A percentile compares a stretch with the other conserved stretches of the same genome.
Evolutionary conservation across 2,888 invertebrate genomes (phyloP).

Genomic region (Xylota sylvarum): DNA sequence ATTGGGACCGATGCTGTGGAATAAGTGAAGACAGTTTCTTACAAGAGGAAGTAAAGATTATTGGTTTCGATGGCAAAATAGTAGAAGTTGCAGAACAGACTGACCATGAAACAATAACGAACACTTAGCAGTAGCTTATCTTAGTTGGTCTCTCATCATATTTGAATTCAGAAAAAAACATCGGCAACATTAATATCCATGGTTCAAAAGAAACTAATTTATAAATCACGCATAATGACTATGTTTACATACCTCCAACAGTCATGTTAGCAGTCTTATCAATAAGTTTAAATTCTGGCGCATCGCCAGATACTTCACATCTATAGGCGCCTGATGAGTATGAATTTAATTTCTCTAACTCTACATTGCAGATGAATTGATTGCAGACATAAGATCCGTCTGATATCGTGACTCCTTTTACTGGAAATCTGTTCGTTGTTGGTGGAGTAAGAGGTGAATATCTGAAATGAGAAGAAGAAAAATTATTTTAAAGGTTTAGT

Average conservation of each 20-base stretch:
- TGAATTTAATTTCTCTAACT: conserved; percentile 83
- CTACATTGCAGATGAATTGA: conserved; percentile 84
- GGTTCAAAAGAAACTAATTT: too few species aligned
- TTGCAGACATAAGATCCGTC: conserved; percentile 84
- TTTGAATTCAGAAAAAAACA: too few species aligned
- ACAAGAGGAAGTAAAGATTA: too few species aligned
- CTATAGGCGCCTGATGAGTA: conserved; percentile 86
- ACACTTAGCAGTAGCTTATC: too few species aligned
- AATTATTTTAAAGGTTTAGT: background rate
- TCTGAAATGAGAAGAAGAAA: conserved; percentile 80
- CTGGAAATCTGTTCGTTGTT: conserved; percentile 84
- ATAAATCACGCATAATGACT: too few species aligned
- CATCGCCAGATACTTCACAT: conserved; percentile 88
- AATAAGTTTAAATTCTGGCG: conserved; percentile 87
- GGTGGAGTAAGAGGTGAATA: conserved; percentile 84
- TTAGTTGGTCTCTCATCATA: too few species aligned
- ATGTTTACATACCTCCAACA: conserved; percentile 85
- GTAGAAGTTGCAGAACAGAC: too few species aligned
- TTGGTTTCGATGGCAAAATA: too few species aligned
- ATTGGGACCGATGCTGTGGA: too few species aligned
- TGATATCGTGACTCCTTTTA: conserved; percentile 84
- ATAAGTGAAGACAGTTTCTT: too few species aligned
- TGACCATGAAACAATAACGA: too few species aligned
- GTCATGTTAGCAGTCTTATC: conserved; percentile 87
- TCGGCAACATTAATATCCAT: too few species aligned